These are phyloP conservation scores for Neoitamus cyanurus DNA, from an alignment of 2,888 invertebrate genomes.

Conservation along the genomic window DNA sequence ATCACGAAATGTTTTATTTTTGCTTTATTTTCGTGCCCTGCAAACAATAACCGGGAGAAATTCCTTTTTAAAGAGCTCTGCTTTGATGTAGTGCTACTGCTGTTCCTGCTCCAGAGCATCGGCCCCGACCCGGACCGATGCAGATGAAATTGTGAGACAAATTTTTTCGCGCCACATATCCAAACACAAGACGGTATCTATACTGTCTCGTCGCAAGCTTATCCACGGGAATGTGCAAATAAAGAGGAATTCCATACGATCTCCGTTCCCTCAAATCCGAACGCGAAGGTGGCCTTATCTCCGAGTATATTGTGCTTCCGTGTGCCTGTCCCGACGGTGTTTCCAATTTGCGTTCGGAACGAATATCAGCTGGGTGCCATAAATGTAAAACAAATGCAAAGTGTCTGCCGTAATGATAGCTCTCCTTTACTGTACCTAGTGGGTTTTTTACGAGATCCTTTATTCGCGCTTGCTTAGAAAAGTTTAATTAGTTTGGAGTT, in stretches of 20 bases:
- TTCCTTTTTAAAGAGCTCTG: slow-evolving; percentile 8
- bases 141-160: slow-evolving; percentile 11
- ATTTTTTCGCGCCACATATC: slow-evolving; percentile 6
- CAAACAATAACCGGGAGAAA: slow-evolving; percentile 1
- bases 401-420: neutral
- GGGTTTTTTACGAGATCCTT: neutral
- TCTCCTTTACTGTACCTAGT: neutral
- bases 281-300: neutral
- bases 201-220: neutral
- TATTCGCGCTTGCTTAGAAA: neutral
- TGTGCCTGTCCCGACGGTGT: neutral
- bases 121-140: neutral
- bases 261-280: neutral
- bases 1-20: neutral
- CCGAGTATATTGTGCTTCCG: neutral
- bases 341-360: neutral
- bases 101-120: neutral
- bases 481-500: neutral
- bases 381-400: slow-evolving; percentile 1
- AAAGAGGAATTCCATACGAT: neutral
- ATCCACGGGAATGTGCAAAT: neutral
- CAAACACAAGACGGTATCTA: neutral
- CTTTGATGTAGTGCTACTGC: neutral
- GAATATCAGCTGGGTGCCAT: neutral
- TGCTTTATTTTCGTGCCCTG: neutral